A percentile compares a stretch with the other conserved stretches of the same genome.
These are phyloP conservation scores for Perizoma affinitatum DNA, from an alignment of 2,888 invertebrate genomes.

Conservation along the genomic window DNA sequence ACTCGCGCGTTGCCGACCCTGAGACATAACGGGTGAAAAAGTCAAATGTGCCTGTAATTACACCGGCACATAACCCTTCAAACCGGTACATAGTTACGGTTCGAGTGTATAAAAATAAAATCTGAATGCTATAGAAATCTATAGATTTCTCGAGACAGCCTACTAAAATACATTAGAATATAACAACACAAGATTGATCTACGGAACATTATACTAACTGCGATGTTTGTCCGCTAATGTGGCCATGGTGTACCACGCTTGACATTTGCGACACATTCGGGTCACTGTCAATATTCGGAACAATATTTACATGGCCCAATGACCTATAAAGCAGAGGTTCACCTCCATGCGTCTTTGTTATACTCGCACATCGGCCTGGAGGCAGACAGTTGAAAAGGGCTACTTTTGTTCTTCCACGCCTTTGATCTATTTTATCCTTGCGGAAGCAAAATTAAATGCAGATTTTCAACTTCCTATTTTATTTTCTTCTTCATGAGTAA, in stretches of 20 bases:
- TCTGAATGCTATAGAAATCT: too few species aligned
- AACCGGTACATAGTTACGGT: too few species aligned
- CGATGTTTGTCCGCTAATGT: conserved; percentile 34
- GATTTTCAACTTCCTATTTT: too few species aligned
- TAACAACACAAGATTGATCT: conserved; percentile 13
- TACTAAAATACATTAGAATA: neutral
- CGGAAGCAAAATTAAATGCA: too few species aligned
- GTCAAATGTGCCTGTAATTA: too few species aligned
- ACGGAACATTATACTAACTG: conserved; percentile 8
- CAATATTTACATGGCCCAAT: conserved; percentile 23
- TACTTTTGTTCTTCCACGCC: neutral
- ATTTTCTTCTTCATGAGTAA: too few species aligned
- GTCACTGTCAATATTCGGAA: conserved; percentile 33
- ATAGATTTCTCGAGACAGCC: too few species aligned
- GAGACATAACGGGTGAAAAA: too few species aligned
- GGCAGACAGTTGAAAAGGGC: conserved; percentile 15
- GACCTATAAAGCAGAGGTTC: conserved; percentile 11
- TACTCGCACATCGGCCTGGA: neutral
- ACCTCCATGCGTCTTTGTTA: conserved; percentile 7
- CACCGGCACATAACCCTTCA: too few species aligned
- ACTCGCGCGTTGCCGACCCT: too few species aligned
- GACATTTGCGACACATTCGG: conserved; percentile 35
- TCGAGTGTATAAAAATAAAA: too few species aligned
- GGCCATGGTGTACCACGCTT: conserved; percentile 24
- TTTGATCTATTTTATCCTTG: neutral